These are phyloP conservation scores for Oplegnathus fasciatus DNA, from an alignment of 2,113 vertebrate genomes.

Conservation along the genomic window DNA sequence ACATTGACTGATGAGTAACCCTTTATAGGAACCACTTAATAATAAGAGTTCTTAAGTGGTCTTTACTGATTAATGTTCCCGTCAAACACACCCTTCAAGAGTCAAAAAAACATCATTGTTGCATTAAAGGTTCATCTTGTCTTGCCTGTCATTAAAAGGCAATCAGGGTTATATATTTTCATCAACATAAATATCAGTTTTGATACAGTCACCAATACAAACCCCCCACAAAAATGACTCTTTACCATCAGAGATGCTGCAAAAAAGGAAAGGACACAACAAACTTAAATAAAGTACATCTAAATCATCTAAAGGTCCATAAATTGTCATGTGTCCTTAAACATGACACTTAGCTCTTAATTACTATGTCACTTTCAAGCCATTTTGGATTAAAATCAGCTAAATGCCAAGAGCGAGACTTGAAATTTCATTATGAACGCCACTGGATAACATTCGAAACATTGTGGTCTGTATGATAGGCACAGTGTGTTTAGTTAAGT, in stretches of 20 bases:
- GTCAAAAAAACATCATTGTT: not conserved
- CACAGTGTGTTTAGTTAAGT: not conserved
- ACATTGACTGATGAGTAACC: slow-evolving; percentile 48
- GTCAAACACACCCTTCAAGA: not conserved
- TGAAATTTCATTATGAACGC: not conserved
- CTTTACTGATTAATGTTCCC: not conserved
- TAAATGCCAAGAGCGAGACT: not conserved
- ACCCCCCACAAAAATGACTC: not conserved
- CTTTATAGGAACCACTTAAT: slow-evolving; percentile 21
- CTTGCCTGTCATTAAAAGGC: not conserved
- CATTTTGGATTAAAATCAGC: not conserved
- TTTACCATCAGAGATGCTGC: not conserved
- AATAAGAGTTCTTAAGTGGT: slow-evolving; percentile 5
- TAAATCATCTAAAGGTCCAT: too few relatives aligned
- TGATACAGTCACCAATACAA: not conserved
- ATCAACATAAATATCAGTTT: not conserved
- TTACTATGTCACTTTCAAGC: not conserved
- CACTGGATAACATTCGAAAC: not conserved
- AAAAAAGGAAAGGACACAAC: too few relatives aligned
- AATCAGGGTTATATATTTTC: not conserved
- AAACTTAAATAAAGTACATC: too few relatives aligned
- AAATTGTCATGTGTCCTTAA: not conserved
- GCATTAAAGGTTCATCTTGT: not conserved
- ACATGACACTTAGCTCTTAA: not conserved
- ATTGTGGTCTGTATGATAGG: too few relatives aligned